Conservation (phyloP, 1,140 invertebrate genomes). For the Atta cephalotes region DNA sequence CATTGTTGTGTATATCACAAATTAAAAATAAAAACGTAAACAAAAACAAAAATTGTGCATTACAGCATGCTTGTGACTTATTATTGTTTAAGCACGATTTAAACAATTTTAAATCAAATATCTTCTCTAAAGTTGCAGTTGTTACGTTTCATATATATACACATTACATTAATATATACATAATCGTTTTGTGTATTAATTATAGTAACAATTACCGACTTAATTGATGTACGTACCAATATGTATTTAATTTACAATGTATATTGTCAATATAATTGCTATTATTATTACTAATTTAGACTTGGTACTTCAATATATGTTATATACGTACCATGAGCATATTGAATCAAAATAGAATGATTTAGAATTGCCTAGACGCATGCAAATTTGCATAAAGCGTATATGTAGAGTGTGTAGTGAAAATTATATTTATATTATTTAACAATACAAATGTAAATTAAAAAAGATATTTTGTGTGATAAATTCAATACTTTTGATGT, state of each 20-base stretch:
- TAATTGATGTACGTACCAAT: conserved; percentile 51
- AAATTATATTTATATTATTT: not conserved
- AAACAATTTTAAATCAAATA: conserved; percentile 22
- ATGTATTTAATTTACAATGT: conserved; percentile 61
- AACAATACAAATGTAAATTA: conserved; percentile 44
- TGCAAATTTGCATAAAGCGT: conserved; percentile 3
- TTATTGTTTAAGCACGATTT: not conserved
- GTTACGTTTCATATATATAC: conserved; percentile 56
- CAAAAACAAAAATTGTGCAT: conserved; percentile 62
- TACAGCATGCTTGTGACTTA: conserved; percentile 1
- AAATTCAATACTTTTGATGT: conserved; percentile 22
- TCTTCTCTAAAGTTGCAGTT: conserved; percentile 28
- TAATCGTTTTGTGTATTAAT: conserved; percentile 58
- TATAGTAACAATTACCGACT: conserved; percentile 57
- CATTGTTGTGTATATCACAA: conserved; percentile 22
- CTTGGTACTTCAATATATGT: conserved; percentile 50
- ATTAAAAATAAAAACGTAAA: conserved; percentile 26
- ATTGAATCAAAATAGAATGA: conserved; percentile 7
- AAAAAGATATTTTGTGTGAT: not conserved
- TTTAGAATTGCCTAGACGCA: not conserved
- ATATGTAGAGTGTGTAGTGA: not conserved
- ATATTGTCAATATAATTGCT: conserved; percentile 67
- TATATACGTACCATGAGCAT: not conserved
- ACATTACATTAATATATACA: conserved; percentile 71
- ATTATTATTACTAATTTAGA: conserved; percentile 57